Evolutionary conservation across 2,888 invertebrate genomes (phyloP), one percentile per base, ranked within the genome.

Genomic region (Lydus trimaculatus): DNA sequence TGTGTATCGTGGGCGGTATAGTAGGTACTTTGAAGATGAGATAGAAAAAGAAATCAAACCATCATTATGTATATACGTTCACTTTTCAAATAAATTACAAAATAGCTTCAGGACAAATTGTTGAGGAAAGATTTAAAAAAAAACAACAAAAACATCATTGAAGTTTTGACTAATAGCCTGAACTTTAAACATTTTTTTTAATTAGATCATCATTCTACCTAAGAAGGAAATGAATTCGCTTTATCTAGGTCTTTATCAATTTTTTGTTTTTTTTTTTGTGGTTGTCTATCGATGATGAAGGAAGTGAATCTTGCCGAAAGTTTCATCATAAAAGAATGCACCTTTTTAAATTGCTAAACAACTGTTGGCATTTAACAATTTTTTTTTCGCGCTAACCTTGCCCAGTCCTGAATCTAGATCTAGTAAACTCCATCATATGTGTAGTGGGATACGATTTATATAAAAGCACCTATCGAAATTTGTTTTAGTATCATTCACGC

Each of bases 401-500:
- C 73, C 72, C 67, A 69, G 73, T 70, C 73, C 69, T 66, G 58
- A 65, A 72, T 71, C 70, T 73, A 71, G 71, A 70, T 72, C 72
- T 73, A 67, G 72, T 61, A 62, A 59, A 56, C 63, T 63, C n/a
- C 69, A 69, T 69, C 69, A 43, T 62, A 36, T 52, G 15, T 56
- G 61, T 65, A 69, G 69, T 65, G 69, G 65, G 69, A 69, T 36
- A 31, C 52, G 48, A 64, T 52, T 63, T 25, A 66, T 78, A 78
- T 78, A 78, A 75, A 76, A 77, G 71, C 71, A 60, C 67, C 61
- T 39, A 67, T 60, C 66, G 62, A 61, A 67, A 73, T 72, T 73
- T 73, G 69, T 64, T 65, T 61, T 71, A 65, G 60, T 72, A 78
- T 72, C 75, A 75, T 71, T 72, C 52, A 61, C 65, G 62, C 25